Conservation (phyloP, 2,113 vertebrate species). For the Prionailurus viverrinus region DNA sequence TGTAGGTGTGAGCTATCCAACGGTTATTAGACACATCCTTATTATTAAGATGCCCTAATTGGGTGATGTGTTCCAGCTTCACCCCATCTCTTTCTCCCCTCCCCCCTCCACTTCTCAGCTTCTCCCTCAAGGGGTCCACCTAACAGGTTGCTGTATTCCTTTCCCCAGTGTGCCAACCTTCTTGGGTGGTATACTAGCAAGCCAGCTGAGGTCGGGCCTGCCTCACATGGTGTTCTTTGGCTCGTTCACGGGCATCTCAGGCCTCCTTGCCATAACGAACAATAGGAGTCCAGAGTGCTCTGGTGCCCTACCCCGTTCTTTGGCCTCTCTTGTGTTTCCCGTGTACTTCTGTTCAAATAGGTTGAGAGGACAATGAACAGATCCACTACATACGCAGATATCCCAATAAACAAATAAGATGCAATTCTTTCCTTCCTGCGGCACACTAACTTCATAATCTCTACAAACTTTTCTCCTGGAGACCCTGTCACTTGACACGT, state of each 20-base stretch:
- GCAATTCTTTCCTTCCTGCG: background rate
- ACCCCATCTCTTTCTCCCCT: background rate
- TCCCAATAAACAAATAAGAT: background rate
- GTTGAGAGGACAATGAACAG: background rate
- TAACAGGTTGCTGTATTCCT: background rate
- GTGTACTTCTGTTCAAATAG: background rate
- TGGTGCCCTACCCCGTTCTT: background rate
- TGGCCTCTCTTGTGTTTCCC: background rate
- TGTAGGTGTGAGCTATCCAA: background rate
- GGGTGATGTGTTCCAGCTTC: background rate
- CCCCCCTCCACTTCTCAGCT: background rate
- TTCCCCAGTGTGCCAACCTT: background rate
- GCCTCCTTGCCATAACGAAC: no score
- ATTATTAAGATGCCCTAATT: background rate
- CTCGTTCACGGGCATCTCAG: fast-evolving
- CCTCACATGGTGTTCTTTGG: fast-evolving
- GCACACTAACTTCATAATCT: background rate
- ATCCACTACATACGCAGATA: background rate
- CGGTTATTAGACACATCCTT: no score
- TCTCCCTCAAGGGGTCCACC: background rate
- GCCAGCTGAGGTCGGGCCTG: background rate
- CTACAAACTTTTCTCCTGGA: background rate
- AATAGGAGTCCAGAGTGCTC: background rate
- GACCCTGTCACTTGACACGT: background rate
- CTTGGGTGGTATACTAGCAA: background rate